Base-by-base conservation (phyloP, 2,888 invertebrate genomes). In the Nasonia oneida region DNA sequence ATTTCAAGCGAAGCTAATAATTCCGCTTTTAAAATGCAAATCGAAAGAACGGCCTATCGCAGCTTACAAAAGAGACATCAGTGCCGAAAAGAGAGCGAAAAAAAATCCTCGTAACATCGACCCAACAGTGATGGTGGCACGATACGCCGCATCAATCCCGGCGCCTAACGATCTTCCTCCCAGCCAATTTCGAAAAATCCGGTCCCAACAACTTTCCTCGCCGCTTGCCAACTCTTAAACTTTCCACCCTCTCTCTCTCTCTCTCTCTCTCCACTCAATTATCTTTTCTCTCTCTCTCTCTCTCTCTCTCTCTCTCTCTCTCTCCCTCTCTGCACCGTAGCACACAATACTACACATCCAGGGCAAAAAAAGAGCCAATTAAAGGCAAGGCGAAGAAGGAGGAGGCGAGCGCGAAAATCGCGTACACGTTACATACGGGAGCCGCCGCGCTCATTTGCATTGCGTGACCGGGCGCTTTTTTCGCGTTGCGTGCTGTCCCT, bases 381-480 rank as follows among this genome's bases (percentile, higher is more conserved):
- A 82, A 77, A 82, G 53, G 61, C 47, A 39, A 79, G 70, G 73
- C 18, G 53, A 73, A 81, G 47, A 73, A 81, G 47, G 23, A 81
- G 47, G 23, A 15, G 50, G 61, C 15, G 70, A 37, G 50, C 18
- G 73, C 23, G 57, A 42, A 47, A 18, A 33, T 6, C 57, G 64
- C 23, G 81, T 61, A 37, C 53, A 67, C n/a, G 57, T 57, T 15
- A 73, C 29, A 29, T 39, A 74, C 67, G 50, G 74, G 83, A 86
- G 29, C 29, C 1, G 29, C 29, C 29, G 29, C 86, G 88, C 89
- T 91, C 90, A 90, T 91, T 91, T 91, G 90, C 90, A 91, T 91
- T 90, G 91, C 91, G 91, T 91, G 91, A 91, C 90, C 88, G 88
- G 87, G 88, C 88, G 89, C 89, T 91, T 90, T 90, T 89, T 89